Conservation (phyloP, 2,113 vertebrate species). For the Callorhinus ursinus region DNA sequence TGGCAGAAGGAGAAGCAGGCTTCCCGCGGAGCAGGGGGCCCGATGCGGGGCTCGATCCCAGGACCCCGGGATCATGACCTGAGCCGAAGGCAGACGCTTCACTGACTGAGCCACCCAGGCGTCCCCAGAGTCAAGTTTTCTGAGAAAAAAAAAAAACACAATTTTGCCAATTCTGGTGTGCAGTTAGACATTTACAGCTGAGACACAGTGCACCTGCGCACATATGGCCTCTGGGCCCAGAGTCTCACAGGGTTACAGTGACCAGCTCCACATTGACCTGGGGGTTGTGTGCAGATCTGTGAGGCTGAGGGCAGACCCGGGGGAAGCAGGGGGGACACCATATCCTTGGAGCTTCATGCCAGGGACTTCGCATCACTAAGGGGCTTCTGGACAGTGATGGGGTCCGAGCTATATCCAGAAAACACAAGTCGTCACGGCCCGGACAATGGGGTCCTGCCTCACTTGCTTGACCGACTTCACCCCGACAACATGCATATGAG, state of each 20-base stretch:
- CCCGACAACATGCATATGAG: not conserved
- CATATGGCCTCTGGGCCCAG: accelerated
- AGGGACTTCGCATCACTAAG: not conserved
- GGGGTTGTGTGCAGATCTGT: not conserved
- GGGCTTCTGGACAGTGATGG: not conserved
- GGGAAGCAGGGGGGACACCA: not conserved
- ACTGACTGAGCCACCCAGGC: not conserved
- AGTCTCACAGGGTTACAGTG: not conserved
- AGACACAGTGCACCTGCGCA: not conserved
- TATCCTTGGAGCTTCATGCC: not conserved
- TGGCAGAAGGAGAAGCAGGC: not conserved
- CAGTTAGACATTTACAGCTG: not conserved
- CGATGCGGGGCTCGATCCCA: not conserved
- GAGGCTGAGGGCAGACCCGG: not conserved
- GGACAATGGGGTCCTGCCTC: not conserved
- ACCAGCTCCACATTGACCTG: not conserved
- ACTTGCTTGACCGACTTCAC: not conserved
- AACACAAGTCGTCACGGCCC: too few species aligned
- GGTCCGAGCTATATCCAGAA: not conserved
- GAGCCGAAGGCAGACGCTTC: not conserved
- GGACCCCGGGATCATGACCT: too few species aligned
- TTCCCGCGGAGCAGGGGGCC: not conserved
- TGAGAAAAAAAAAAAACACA: not conserved
- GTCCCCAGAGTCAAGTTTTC: not conserved
- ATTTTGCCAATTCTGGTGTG: not conserved